phyloP scores from a whole-genome alignment of 1,140 invertebrate genomes.

The Orchesella cincta region DNA sequence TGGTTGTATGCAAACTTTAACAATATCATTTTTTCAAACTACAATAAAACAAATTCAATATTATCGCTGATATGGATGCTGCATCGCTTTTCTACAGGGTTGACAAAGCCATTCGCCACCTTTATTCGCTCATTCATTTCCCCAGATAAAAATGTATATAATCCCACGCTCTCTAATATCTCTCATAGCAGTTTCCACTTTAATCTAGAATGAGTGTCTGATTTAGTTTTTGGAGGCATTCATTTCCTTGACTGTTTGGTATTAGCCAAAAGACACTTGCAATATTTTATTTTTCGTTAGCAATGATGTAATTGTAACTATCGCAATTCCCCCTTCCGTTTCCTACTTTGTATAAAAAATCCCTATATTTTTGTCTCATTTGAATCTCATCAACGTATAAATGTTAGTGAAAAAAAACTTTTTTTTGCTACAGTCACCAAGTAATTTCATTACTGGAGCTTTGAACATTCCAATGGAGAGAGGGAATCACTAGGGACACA shows the following conservation, averaged over 20 bases:
- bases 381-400: constrained; percentile 15
- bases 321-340: not conserved
- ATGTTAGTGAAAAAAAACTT: constrained; percentile 19
- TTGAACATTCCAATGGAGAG: not conserved
- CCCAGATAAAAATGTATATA: constrained; percentile 18
- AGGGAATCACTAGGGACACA: constrained; percentile 1
- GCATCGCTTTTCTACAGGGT: not conserved
- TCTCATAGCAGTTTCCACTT: no score
- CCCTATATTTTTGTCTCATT: constrained; percentile 2
- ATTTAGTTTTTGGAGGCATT: no score
- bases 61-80: constrained; percentile 6
- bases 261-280: no score
- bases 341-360: not conserved
- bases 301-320: constrained; percentile 16
- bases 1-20: not conserved
- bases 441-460: constrained; percentile 2
- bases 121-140: constrained; percentile 26
- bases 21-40: constrained; percentile 19
- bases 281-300: not conserved
- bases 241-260: no score
- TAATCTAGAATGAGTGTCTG: no score
- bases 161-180: not conserved
- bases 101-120: constrained; percentile 9
- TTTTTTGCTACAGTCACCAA: not conserved
- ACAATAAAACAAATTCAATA: constrained; percentile 27